Percentiles rank a stretch among this genome's conserved stretches.
These are phyloP conservation scores for Anomalospiza imberbis DNA, from an alignment of 2,797 vertebrate genomes.

Conservation along the genomic window DNA sequence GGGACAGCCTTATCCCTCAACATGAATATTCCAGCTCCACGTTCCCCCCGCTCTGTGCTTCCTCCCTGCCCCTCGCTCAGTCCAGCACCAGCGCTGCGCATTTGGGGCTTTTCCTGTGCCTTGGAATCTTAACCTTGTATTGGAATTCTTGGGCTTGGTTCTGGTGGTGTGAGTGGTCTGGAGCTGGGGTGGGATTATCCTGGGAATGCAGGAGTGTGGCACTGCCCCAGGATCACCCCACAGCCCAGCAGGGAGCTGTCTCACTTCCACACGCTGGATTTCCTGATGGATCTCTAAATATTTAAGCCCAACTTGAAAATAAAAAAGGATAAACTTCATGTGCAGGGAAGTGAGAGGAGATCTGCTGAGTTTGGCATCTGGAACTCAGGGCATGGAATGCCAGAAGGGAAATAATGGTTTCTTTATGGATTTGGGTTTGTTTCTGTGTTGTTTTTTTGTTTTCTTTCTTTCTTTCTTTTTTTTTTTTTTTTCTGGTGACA, in stretches of 20 bases:
- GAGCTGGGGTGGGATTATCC: not conserved
- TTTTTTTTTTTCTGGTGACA: not conserved
- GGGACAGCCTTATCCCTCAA: rapidly evolving
- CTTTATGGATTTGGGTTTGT: rapidly evolving
- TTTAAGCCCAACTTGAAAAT: not conserved
- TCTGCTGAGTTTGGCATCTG: not conserved
- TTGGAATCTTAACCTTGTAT: rapidly evolving
- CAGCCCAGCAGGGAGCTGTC: not conserved
- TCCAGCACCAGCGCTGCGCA: not conserved
- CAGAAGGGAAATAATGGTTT: not conserved
- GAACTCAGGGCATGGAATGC: not conserved
- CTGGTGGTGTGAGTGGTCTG: not conserved
- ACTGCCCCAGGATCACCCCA: not conserved
- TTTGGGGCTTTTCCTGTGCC: not conserved
- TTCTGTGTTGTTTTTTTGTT: not conserved
- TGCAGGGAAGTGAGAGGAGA: not conserved
- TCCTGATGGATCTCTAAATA: not conserved
- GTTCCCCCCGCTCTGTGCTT: not conserved
- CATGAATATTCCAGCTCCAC: rapidly evolving
- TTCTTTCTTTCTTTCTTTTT: not conserved
- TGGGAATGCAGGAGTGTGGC: not conserved
- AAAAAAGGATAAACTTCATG: rapidly evolving
- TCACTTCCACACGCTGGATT: rapidly evolving
- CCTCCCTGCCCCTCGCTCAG: not conserved
- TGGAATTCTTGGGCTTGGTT: not conserved